These are phyloP conservation scores for Tachycineta bicolor DNA, from an alignment of 2,113 vertebrate genomes.

Conservation along the genomic window DNA sequence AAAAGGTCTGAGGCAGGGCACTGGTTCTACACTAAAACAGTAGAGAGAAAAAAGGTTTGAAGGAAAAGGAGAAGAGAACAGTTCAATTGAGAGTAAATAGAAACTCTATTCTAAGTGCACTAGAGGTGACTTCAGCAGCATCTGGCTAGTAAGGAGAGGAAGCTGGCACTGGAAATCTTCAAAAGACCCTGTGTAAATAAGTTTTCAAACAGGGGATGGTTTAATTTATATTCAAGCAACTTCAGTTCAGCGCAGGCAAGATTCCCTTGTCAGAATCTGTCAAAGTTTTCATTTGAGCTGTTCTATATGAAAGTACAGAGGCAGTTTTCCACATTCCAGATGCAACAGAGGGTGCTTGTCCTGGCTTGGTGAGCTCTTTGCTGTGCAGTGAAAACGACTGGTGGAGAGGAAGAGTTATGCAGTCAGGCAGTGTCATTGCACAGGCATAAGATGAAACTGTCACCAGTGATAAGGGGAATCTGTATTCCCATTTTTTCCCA, in stretches of 20 bases:
- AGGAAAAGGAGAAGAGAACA: background rate
- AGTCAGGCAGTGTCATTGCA: background rate
- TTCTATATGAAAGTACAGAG: fast-evolving
- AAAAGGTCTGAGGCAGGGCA: conserved; percentile 21
- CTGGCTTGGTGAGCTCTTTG: background rate
- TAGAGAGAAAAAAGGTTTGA: background rate
- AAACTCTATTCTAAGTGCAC: background rate
- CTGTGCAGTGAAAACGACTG: background rate
- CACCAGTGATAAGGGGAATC: fast-evolving
- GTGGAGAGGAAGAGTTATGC: background rate
- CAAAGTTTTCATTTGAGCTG: background rate
- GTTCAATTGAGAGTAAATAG: background rate
- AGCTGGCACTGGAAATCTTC: background rate
- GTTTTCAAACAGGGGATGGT: background rate
- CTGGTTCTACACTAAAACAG: background rate
- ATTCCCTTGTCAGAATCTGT: background rate
- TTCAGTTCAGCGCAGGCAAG: background rate
- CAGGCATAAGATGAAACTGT: fast-evolving
- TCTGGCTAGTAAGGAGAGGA: background rate
- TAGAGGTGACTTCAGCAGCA: background rate
- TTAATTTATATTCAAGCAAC: background rate
- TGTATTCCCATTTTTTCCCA: background rate
- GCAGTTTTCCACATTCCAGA: background rate
- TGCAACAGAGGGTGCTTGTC: too few species aligned
- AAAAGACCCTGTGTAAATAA: background rate